Evolutionary conservation across 2,888 invertebrate genomes (phyloP).

Genomic region (Mimas tiliae): DNA sequence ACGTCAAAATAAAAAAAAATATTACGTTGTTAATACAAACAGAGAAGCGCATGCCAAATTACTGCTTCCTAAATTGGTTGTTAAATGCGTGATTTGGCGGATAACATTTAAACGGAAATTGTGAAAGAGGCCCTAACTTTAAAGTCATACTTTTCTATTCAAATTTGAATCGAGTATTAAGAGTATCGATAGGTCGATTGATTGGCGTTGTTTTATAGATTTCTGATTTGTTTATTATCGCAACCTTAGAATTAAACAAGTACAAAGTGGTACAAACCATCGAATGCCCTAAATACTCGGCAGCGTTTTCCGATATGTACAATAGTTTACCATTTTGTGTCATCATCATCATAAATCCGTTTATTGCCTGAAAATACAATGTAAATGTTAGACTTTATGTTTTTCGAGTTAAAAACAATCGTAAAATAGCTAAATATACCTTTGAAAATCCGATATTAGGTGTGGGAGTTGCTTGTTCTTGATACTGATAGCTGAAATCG

Average conservation of each 20-base stretch:
- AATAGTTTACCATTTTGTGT: slow-evolving; percentile 98
- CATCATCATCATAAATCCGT: slow-evolving; percentile 99
- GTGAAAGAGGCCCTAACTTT: too few species aligned
- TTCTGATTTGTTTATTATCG: too few species aligned
- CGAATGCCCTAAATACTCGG: slow-evolving; percentile 99
- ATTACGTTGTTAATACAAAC: too few species aligned
- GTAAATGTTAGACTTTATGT: slow-evolving; percentile 44
- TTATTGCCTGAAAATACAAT: slow-evolving; percentile 91
- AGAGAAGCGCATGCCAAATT: too few species aligned
- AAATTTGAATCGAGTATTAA: too few species aligned
- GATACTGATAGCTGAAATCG: slow-evolving; percentile 87
- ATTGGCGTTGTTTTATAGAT: too few species aligned
- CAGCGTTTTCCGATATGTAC: slow-evolving; percentile 99
- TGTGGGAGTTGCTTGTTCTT: slow-evolving; percentile 89
- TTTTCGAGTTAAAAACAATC: slow-evolving; percentile 50
- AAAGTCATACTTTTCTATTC: too few species aligned
- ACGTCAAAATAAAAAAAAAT: too few species aligned
- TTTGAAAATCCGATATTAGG: slow-evolving; percentile 97
- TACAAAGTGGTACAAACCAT: slow-evolving; percentile 87
- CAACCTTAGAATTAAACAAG: slow-evolving; percentile 1
- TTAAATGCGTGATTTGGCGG: too few species aligned
- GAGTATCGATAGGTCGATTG: too few species aligned
- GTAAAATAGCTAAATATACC: slow-evolving; percentile 84
- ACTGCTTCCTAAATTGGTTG: too few species aligned
- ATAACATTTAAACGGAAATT: too few species aligned